These are phyloP conservation scores for Hydropsyche tenuis DNA, from an alignment of 1,140 invertebrate genomes.

Conservation along the genomic window DNA sequence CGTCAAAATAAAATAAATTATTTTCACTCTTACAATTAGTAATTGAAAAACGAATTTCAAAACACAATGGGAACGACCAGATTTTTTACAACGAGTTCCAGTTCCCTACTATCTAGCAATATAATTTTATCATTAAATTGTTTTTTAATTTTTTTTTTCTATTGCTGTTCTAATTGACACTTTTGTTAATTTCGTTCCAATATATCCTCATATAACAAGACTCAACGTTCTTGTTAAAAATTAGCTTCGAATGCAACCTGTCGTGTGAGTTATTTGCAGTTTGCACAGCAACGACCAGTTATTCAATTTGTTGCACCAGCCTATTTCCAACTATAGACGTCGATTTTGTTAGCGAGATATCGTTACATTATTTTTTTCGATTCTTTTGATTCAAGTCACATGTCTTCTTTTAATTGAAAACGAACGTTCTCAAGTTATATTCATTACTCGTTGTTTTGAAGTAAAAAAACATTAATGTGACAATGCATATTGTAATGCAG, in stretches of 20 bases:
- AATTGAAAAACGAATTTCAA: no score
- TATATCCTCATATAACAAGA: background rate
- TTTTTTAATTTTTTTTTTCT: no score
- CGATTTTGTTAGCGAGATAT: constrained; percentile 13
- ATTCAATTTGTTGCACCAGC: constrained; percentile 6
- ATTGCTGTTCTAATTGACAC: no score
- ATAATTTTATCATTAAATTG: no score
- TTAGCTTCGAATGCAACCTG: constrained; percentile 22
- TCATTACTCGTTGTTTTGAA: background rate
- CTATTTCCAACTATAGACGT: constrained; percentile 13
- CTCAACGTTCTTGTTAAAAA: constrained; percentile 17
- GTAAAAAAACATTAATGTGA: background rate
- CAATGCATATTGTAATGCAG: background rate
- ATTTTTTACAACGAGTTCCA: no score
- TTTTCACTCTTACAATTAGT: no score
- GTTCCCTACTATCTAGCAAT: no score
- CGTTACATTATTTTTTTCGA: background rate
- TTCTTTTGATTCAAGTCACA: background rate
- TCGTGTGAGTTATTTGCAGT: constrained; percentile 29
- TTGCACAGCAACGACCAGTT: constrained; percentile 11
- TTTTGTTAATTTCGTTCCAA: background rate
- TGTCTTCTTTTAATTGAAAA: background rate
- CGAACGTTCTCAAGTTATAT: background rate
- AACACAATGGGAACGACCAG: no score
- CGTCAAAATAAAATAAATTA: no score